Conservation (phyloP, 1,140 invertebrate genomes). For the Neoseiulus cucumeris region DNA sequence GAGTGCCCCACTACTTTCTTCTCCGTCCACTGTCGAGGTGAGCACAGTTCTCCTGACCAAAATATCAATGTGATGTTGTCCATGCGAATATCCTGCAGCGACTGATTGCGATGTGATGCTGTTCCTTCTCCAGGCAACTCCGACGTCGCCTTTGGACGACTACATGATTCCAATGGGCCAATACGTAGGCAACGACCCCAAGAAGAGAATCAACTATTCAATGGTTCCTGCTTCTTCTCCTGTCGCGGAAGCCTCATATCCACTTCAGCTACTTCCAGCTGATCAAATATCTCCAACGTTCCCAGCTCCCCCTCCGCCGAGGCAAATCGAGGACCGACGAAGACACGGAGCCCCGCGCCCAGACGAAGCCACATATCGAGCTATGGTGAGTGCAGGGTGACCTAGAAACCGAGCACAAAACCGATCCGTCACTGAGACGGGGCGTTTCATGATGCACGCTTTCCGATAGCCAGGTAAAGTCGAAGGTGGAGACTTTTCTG, state of each 20-base stretch:
- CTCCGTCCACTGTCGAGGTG: conserved; percentile 1
- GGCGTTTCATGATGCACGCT: not conserved
- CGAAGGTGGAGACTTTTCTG: not conserved
- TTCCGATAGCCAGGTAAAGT: not conserved
- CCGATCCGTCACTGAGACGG: not conserved
- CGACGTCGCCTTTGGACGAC: conserved; percentile 4
- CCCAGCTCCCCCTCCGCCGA: not conserved
- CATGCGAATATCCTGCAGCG: too few relatives aligned
- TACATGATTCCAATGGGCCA: conserved; percentile 9
- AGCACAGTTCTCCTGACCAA: not conserved
- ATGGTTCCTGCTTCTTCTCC: not conserved
- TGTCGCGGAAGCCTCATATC: not conserved
- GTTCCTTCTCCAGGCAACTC: not conserved
- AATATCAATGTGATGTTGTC: too few relatives aligned
- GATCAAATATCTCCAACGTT: not conserved
- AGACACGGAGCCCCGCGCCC: not conserved
- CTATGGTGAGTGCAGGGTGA: not conserved
- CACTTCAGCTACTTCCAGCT: not conserved
- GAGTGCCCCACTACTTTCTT: not conserved
- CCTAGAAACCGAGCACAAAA: not conserved
- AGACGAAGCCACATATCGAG: not conserved
- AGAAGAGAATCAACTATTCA: not conserved
- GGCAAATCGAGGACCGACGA: not conserved
- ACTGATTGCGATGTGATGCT: too few relatives aligned
- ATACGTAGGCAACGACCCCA: not conserved